Evolutionary conservation across 2,113 vertebrate genomes (phyloP).

Genomic region (Blennius ocellaris): DNA sequence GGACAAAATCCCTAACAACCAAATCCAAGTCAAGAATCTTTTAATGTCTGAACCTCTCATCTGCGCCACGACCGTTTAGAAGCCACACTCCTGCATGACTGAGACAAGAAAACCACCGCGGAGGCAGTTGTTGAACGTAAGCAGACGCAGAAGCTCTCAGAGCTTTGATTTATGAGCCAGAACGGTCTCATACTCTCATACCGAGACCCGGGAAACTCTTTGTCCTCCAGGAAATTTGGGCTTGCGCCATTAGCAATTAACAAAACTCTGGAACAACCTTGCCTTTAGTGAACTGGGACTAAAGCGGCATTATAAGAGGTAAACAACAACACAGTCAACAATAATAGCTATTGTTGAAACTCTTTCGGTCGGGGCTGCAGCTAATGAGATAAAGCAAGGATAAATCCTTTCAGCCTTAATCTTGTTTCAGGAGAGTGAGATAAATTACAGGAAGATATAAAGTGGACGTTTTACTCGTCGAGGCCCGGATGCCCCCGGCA

Average conservation of each 20-base stretch:
- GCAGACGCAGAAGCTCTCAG: slow-evolving; percentile 19
- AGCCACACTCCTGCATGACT: slow-evolving; percentile 30
- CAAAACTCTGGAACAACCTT: slow-evolving; percentile 26
- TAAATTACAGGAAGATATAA: slow-evolving; percentile 42
- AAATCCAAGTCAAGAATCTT: slow-evolving; percentile 70
- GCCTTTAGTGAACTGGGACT: background rate
- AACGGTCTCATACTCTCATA: slow-evolving; percentile 38
- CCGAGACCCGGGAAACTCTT: slow-evolving; percentile 21
- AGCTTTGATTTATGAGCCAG: slow-evolving; percentile 61
- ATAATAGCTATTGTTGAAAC: slow-evolving; percentile 31
- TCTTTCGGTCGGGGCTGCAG: slow-evolving; percentile 11
- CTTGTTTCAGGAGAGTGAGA: slow-evolving; percentile 45
- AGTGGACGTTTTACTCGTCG: slow-evolving; percentile 53
- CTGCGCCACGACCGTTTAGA: slow-evolving; percentile 29
- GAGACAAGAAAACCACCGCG: slow-evolving; percentile 30
- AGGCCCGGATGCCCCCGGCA: slow-evolving; percentile 30
- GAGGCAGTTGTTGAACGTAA: slow-evolving; percentile 46
- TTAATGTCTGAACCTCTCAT: slow-evolving; percentile 42
- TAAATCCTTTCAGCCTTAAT: slow-evolving; percentile 50
- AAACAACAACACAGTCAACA: slow-evolving; percentile 33
- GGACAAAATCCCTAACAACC: slow-evolving; percentile 67
- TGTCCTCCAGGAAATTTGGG: slow-evolving; percentile 38
- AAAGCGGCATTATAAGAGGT: slow-evolving; percentile 16
- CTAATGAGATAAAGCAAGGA: slow-evolving; percentile 43
- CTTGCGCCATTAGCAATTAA: slow-evolving; percentile 53